Conservation (phyloP, 2,888 invertebrate genomes). For the Habrosyne pyritoides region DNA sequence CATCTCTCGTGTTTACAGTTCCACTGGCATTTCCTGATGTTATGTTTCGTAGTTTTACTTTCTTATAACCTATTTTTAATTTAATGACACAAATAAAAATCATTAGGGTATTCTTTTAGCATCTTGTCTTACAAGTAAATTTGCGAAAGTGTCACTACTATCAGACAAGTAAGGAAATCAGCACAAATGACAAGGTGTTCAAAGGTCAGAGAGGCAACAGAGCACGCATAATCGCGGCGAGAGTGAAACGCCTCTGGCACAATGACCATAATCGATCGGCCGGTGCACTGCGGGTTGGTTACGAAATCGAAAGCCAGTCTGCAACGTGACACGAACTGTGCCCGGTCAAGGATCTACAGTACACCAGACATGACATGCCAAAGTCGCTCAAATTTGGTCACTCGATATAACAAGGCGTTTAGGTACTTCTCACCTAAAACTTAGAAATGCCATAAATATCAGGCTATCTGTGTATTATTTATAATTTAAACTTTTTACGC, state of each 20-base stretch:
- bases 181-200: slow-evolving; percentile 35
- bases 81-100: slow-evolving; percentile 11
- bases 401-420: slow-evolving; percentile 16
- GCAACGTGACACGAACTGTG: slow-evolving; percentile 58
- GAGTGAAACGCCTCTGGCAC: slow-evolving; percentile 63
- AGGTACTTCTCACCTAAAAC: background rate
- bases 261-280: slow-evolving; percentile 68
- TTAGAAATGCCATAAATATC: background rate
- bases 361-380: slow-evolving; percentile 24
- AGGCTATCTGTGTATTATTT: background rate
- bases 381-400: slow-evolving; percentile 12
- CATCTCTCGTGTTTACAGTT: slow-evolving; percentile 61
- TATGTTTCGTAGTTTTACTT: slow-evolving; percentile 56
- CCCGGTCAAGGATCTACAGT: slow-evolving; percentile 61
- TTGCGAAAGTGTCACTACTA: slow-evolving; percentile 20
- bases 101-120: background rate
- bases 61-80: slow-evolving; percentile 32
- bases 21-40: slow-evolving; percentile 56
- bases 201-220: slow-evolving; percentile 47
- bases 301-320: slow-evolving; percentile 67
- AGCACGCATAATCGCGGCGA: slow-evolving; percentile 50
- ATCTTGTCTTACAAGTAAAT: background rate
- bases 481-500: background rate
- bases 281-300: slow-evolving; percentile 55
- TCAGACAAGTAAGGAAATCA: slow-evolving; percentile 38